Evolutionary conservation across 2,888 invertebrate species (phyloP), one percentile per base, ranked within the genome.

Genomic region (Drosophila multiciliata): DNA sequence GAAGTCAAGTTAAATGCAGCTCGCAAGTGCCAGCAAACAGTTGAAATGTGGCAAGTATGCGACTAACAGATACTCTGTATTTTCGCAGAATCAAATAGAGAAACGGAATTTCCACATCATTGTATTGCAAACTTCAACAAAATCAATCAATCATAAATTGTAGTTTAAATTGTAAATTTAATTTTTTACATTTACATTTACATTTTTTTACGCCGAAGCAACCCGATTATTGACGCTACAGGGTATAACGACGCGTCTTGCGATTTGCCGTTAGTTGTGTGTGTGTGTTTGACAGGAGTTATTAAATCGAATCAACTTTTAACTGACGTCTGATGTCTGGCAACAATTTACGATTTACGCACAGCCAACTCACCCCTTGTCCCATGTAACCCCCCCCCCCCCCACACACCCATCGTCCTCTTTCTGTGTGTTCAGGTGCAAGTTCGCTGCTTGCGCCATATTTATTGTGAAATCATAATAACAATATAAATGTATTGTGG

Each of bases 291-390:
- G 85, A 85, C 89, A 89, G 85, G 82, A 85, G 89, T 85, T 89
- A 85, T 85, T 85, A 89, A 89, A 85, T 85, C 86, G 88, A 85
- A 85, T 85, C 88, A 87, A 82, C 69, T 82, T 61, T 69, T 73
- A 85, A 69, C 71, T 77, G 68, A 69, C 72, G 62, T 62, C 73
- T 69, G 72, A 76, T 49, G 72, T 72, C 80, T 76, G 67, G 52
- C 78, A 65, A 53, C 75, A 63, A 62, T 65, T 63, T 75, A n/a
- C 73, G 38, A 62, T 76, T 75, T 80, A 80, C 80, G 77, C 32
- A 5, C 20, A 15, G 5, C 9, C 33, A n/a, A 5, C 36, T 15
- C 26, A 12, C 17, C 15, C 26, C 7, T 32, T 35, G 32, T 40
- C 15, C 12, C 29, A 17, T 40, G 11, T 55, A 35, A 53, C 32